Percentiles rank a stretch among this genome's conserved stretches.
Conservation (phyloP, 2,797 vertebrate genomes). For the Zalophus californianus region DNA sequence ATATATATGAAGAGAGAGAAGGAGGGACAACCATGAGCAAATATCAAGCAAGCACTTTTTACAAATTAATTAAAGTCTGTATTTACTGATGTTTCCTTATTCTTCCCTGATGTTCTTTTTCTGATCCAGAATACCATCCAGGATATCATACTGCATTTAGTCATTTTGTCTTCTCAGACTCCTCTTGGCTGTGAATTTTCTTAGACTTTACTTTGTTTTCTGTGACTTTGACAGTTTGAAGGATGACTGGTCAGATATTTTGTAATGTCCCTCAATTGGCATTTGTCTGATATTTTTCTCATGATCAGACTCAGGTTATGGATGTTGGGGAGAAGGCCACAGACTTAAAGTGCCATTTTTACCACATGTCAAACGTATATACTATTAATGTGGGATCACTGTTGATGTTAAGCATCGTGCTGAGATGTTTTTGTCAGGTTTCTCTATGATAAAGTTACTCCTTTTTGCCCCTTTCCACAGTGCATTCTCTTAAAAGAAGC, state of each 20-base stretch:
- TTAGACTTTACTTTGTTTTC: not conserved
- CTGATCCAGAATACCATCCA: not conserved
- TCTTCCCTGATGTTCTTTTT: not conserved
- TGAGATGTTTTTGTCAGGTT: not conserved
- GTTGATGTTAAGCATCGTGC: not conserved
- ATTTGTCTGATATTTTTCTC: not conserved
- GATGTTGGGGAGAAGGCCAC: not conserved
- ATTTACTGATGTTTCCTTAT: not conserved
- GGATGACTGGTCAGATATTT: not conserved
- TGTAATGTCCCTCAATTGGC: not conserved
- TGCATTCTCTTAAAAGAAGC: not conserved
- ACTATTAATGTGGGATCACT: not conserved
- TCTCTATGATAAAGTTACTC: not conserved
- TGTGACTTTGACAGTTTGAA: not conserved
- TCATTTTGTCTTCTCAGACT: not conserved
- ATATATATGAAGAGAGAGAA: not conserved
- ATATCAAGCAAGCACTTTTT: not conserved
- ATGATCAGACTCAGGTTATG: not conserved
- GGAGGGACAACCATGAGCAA: not conserved
- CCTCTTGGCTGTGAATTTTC: not conserved
- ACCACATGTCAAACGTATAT: not conserved
- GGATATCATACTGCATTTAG: not conserved
- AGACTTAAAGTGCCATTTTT: not conserved
- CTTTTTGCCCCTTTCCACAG: not conserved
- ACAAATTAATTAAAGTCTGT: not conserved